These are phyloP conservation scores for Pseudomugil gertrudae DNA, from an alignment of 2,797 vertebrate species.

Conservation along the genomic window DNA sequence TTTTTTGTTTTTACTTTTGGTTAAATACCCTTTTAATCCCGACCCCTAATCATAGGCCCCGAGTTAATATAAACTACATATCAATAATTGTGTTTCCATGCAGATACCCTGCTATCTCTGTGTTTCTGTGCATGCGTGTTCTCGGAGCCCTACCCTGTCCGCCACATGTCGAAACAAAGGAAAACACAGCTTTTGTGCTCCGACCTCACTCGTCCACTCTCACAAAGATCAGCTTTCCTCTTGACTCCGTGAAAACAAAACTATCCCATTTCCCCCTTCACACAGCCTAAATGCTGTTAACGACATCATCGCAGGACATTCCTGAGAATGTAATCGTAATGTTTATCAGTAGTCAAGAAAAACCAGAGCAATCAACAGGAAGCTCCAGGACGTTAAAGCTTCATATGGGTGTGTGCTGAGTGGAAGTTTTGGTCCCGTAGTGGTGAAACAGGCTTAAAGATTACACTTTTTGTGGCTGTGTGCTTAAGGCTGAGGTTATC, in stretches of 20 bases:
- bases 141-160: conserved; percentile 28
- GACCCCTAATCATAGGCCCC: not conserved
- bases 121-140: not conserved
- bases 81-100: not conserved
- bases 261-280: not conserved
- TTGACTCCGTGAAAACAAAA: too few relatives aligned
- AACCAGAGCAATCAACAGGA: conserved; percentile 22
- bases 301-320: not conserved
- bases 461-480: not conserved
- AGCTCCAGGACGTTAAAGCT: conserved; percentile 26
- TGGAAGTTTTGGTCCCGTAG: not conserved
- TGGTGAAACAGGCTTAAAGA: not conserved
- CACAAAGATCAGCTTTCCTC: conserved; percentile 28
- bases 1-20: too few relatives aligned
- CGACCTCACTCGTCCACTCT: not conserved
- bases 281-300: not conserved
- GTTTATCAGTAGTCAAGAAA: not conserved
- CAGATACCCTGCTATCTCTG: conserved; percentile 7
- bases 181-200: conserved; percentile 9
- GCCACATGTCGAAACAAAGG: conserved; percentile 20
- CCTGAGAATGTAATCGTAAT: not conserved
- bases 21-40: too few relatives aligned
- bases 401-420: conserved; percentile 14
- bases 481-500: not conserved
- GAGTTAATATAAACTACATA: not conserved